These are phyloP conservation scores for Zygothrica quintamaculata DNA, from an alignment of 2,888 invertebrate genomes.

Conservation along the genomic window DNA sequence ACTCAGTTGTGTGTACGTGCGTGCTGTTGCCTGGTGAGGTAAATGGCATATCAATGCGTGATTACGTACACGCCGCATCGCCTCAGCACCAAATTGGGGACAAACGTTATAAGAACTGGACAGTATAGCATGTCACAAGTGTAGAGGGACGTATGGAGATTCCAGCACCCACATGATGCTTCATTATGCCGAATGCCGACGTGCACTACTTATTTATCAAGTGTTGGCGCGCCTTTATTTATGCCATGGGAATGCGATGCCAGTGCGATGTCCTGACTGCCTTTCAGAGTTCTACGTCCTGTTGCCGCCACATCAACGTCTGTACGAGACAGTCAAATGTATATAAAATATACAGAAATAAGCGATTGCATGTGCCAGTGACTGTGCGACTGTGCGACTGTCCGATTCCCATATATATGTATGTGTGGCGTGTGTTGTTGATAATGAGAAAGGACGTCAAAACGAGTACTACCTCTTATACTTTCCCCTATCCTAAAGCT, in stretches of 20 bases:
- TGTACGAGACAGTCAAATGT: slow-evolving; percentile 59
- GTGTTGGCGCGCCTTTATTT: slow-evolving; percentile 73
- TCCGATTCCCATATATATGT: no score
- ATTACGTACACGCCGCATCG: slow-evolving; percentile 77
- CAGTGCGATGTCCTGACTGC: slow-evolving; percentile 23
- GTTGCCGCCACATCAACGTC: slow-evolving; percentile 43
- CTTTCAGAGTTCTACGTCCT: slow-evolving; percentile 34
- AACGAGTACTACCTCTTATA: slow-evolving; percentile 12
- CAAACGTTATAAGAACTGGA: slow-evolving; percentile 9
- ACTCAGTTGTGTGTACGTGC: slow-evolving; percentile 22
- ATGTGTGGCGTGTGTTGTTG: slow-evolving; percentile 61
- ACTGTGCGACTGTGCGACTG: slow-evolving; percentile 14
- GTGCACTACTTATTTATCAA: slow-evolving; percentile 79
- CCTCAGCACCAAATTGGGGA: slow-evolving; percentile 57
- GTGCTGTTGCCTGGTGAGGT: slow-evolving; percentile 39
- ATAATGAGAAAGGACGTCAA: slow-evolving; percentile 64
- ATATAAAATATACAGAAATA: slow-evolving; percentile 43
- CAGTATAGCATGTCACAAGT: neutral
- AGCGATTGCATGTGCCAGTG: slow-evolving; percentile 31
- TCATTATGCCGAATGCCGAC: slow-evolving; percentile 78
- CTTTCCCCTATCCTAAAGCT: slow-evolving; percentile 32
- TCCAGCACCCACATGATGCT: slow-evolving; percentile 33
- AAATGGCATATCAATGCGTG: slow-evolving; percentile 79
- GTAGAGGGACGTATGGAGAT: neutral
- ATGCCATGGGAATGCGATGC: slow-evolving; percentile 49